Evolutionary conservation across 92 coral and sea anemone species (phyloP).

Genomic region (Parazoanthus atlanticus): DNA sequence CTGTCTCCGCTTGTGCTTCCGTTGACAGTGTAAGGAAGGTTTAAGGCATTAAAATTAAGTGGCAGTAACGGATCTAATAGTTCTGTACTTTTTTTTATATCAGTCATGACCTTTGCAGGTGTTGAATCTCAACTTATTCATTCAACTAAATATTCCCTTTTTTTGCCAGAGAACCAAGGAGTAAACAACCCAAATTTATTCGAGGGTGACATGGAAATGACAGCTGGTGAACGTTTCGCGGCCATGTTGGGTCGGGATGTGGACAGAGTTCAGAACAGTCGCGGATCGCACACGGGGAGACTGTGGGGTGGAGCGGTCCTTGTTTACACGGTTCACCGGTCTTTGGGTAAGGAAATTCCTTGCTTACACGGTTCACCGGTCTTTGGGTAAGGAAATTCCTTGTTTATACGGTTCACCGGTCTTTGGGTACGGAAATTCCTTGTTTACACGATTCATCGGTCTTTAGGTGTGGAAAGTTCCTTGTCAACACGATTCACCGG

Average conservation of each 20-base stretch:
- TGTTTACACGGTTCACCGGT: neutral
- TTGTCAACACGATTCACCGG: neutral
- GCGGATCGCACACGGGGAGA: neutral
- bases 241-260: slow-evolving; percentile 6
- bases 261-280: neutral
- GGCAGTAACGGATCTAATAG: neutral
- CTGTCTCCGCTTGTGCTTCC: no score
- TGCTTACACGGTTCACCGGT: neutral
- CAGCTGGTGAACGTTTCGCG: neutral
- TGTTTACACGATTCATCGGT: neutral
- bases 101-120: neutral
- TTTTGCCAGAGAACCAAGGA: neutral
- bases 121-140: neutral
- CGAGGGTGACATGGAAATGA: slow-evolving; percentile 10
- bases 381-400: neutral
- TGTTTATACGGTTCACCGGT: neutral
- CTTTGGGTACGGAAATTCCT: neutral
- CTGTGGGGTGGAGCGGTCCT: neutral
- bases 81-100: neutral
- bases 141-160: neutral
- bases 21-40: no score
- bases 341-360: neutral
- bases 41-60: no score
- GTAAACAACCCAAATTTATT: neutral
- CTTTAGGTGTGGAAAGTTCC: neutral